Base-by-base conservation (phyloP, 2,113 vertebrate genomes). In the Hiodon alosoides region DNA sequence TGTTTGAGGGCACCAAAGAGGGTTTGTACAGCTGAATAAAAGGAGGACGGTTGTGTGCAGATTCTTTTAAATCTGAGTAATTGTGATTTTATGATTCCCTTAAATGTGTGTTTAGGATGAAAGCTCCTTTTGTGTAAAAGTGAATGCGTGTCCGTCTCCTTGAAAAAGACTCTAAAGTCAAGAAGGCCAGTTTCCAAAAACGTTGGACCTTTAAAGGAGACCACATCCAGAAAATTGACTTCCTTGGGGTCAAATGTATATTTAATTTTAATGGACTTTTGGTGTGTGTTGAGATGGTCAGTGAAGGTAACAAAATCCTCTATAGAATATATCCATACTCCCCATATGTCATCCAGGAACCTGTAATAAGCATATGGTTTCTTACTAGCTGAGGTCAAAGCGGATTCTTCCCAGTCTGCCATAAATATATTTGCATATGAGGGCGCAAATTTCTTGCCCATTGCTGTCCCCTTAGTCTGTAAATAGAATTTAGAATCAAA, bases 311-410 rank as follows among this genome's bases (percentile, higher is more conserved):
- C 7, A 5, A 73, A 62, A 3, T 74, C 55, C 3, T 69, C 47
- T 10, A 48, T 0, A 1, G 57, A 31, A 4, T 68, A 8, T 4
- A 67, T 52, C 71, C 76, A 79, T 0, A 69, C 50, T 0, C 73
- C 77, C 67, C 73, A 75, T 10, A 79, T 79, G n/a, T 79, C 73
- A 55, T 79, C 62, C 10, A 77, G 9, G 47, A 71, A 80, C 3
- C 76, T 55, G 0, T 46, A 67, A 17, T 77, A 75, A 14, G 62
- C 11, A 1, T 5, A 7, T 7, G 75, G 75, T 64, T 13, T 4
- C 9, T 16, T 54, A 2, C 3, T 2, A 4, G 59, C 67, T 59
- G 52, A 57, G 1, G 50, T 3, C 0, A 59, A 11, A 0, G 46
- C 69, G 0, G 66, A 51, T 3, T 68, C 51, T n/a, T 79, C 74